Base-by-base conservation (phyloP, 1,140 invertebrate genomes). In the Hydropsyche tenuis region DNA sequence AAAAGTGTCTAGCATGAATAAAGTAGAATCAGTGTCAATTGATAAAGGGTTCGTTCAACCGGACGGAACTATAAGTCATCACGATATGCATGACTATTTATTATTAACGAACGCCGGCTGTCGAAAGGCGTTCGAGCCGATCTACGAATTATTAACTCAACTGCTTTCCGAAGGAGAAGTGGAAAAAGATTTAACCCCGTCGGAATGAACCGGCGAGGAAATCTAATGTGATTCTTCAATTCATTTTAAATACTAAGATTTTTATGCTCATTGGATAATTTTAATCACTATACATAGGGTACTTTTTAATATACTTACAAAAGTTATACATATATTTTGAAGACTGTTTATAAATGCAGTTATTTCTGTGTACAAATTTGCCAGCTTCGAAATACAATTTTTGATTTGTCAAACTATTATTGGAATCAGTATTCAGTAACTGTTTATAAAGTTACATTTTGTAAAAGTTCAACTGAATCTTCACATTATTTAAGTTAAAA, bases 71-170 rank as follows among this genome's bases (percentile, higher is more conserved):
- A 94, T 96, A 69, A 92, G 90, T 80, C 92, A 94, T 80, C 90
- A 90, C 79, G 94, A 96, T 81, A 94, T 96, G 92, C 90, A 91
- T 80, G 95, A 97, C 83, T 96, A 95, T 83, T 86, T 96, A 27
- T 92, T 95, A 80, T 87, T 95, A 37, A 95, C 93, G 1, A 91
- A 92, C 82, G 85, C 89, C 65, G 94, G 93, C 48, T 94, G 94
- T 83, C 86, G 88, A 78, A 95, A 95, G 82, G 90, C 91, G 22
- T 94, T 94, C 84, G 92, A 93, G 82, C 91, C 92, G 37, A 88
- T 94, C 37, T 87, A 92, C 83, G 92, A 94, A 82, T 85, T 94
- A 72, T 82, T 94, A 12, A 86, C 89, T 72, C 91, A 94, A 81
- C 87, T 94, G 74, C 82, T 94, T 37, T 89, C 86, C 79, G 92